A percentile compares a stretch with the other conserved stretches of the same genome.
These are phyloP conservation scores for Amniataba percoides DNA, from an alignment of 2,797 vertebrate genomes.

Conservation along the genomic window DNA sequence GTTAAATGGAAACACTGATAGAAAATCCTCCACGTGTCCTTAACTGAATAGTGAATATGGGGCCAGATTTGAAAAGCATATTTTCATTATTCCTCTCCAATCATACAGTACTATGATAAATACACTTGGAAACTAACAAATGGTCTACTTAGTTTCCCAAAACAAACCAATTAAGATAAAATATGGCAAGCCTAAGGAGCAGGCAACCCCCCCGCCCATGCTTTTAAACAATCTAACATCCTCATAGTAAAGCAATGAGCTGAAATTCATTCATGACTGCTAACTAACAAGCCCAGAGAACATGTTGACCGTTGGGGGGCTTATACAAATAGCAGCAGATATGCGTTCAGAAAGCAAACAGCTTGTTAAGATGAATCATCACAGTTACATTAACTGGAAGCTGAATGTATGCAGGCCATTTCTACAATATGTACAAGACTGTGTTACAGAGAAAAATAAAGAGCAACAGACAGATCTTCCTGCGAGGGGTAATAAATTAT, in stretches of 20 bases:
- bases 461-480: slow-evolving; percentile 37
- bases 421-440: slow-evolving; percentile 25
- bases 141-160: slow-evolving; percentile 8
- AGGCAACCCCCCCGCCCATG: not conserved
- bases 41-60: not conserved
- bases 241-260: slow-evolving; percentile 28
- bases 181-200: slow-evolving; percentile 11
- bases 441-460: slow-evolving; percentile 33
- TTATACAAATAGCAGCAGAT: slow-evolving; percentile 29
- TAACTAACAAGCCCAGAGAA: slow-evolving; percentile 49
- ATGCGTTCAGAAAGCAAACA: slow-evolving; percentile 24
- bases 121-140: slow-evolving; percentile 16
- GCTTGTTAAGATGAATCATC: slow-evolving; percentile 44
- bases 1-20: not conserved
- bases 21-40: not conserved
- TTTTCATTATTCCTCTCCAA: not conserved
- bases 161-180: slow-evolving; percentile 40
- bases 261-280: slow-evolving; percentile 37
- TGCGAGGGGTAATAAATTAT: slow-evolving; percentile 46
- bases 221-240: slow-evolving; percentile 23
- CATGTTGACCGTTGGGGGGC: slow-evolving; percentile 5
- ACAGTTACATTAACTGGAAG: slow-evolving; percentile 28
- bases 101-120: slow-evolving; percentile 3
- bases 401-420: slow-evolving; percentile 22
- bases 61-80: not conserved